Conservation (phyloP, 2,888 invertebrate species). For the Anthrax anthrax region DNA sequence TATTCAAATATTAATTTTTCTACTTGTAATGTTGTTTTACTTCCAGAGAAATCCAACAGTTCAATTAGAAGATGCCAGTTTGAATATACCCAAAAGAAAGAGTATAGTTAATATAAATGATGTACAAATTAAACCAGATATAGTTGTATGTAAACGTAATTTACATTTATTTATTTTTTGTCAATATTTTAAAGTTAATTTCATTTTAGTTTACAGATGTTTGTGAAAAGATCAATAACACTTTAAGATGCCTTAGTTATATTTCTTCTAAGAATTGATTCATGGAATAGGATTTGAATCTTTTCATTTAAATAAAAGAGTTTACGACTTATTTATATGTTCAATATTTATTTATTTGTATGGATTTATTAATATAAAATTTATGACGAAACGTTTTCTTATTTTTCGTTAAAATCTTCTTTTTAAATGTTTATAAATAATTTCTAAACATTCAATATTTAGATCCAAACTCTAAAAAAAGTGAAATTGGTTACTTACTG, state of each 20-base stretch:
- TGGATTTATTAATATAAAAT: too few species aligned
- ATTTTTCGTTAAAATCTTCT: slow-evolving; percentile 5
- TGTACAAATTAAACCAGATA: background rate
- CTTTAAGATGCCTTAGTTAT: background rate
- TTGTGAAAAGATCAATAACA: background rate
- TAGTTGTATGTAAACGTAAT: background rate
- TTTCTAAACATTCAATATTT: slow-evolving; percentile 28
- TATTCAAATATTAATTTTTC: background rate
- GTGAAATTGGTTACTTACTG: background rate
- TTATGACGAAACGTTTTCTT: too few species aligned
- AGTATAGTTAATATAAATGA: too few species aligned
- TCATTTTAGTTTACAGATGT: slow-evolving; percentile 2
- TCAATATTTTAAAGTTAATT: background rate
- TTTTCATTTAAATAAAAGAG: too few species aligned
- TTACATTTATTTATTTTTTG: background rate
- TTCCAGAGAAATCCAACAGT: background rate
- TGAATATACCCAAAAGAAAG: too few species aligned
- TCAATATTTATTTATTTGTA: too few species aligned
- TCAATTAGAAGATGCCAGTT: too few species aligned
- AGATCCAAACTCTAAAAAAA: slow-evolving; percentile 26
- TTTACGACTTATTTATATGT: too few species aligned
- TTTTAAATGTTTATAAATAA: slow-evolving; percentile 21
- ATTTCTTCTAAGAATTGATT: too few species aligned
- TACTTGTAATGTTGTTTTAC: too few species aligned
- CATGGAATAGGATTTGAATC: background rate